Base-by-base conservation (phyloP, 2,113 vertebrate species). In the Nymphicus hollandicus region DNA sequence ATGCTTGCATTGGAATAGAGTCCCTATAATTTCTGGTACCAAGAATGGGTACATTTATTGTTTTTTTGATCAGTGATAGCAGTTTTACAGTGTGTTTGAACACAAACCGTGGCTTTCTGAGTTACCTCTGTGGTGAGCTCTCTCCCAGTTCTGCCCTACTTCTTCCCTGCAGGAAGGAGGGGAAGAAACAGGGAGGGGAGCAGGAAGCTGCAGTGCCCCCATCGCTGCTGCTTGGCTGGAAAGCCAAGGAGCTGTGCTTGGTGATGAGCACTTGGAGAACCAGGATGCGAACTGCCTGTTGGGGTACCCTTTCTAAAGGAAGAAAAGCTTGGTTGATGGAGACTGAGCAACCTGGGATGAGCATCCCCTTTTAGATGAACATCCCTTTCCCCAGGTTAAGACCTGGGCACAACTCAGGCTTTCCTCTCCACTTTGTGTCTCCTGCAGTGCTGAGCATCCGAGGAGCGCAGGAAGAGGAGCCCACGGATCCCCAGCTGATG, bases 401-500 rank as follows among this genome's bases (percentile, higher is more conserved):
- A 10, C 29, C 31, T 0, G 0, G 7, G 11, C 4, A 4, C 5
- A 0, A 70, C 89, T 93, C 65, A 93, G 24, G 4, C 23, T 61
- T 81, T 39, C 6, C 46, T 65, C 22, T 88, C 16, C 4, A 15
- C 6, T 65, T 89, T 97, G 55, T 96, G 89, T 98, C 93, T 97
- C 83, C 94, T 72, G 41, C 96, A 99, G 99, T 99, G 91, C 98
- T 99, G 97, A 99, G 99, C 97, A 99, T 99, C 97, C 99, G 99
- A 10, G 99, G 99, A 16, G 99, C 99, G 1, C 99, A 99, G 96
- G 99, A 99, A 88, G 99, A 99, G 96, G 99, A 99, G 96, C 99
- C 99, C 50, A 99, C 98, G 1, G 99, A 99, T 91, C 99, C 99
- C 7, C 99, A 99, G 98, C 98, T 99, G 91, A 99, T 99, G 99